A percentile compares a stretch with the other conserved stretches of the same genome.
These are phyloP conservation scores for Calliphora vomitoria DNA, from an alignment of 2,888 invertebrate genomes.

Conservation along the genomic window DNA sequence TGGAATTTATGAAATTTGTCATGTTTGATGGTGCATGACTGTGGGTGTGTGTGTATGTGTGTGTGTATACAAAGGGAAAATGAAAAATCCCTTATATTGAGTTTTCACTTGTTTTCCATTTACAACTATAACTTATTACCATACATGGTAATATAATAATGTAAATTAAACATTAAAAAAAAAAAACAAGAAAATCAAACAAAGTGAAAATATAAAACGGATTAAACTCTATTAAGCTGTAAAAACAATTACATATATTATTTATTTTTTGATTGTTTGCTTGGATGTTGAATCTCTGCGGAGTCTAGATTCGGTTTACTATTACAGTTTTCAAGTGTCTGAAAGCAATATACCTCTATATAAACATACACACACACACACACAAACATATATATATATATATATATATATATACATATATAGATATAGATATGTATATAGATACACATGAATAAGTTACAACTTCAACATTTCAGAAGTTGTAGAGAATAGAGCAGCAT, in stretches of 20 bases:
- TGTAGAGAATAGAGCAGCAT: background rate
- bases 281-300: too few species aligned
- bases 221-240: too few species aligned
- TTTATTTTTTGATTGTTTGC: too few species aligned
- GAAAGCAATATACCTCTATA: background rate
- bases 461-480: background rate
- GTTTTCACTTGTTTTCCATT: conserved; percentile 26
- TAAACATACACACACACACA: background rate
- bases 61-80: conserved; percentile 21
- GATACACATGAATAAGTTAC: background rate
- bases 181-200: too few species aligned
- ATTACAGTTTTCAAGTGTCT: too few species aligned
- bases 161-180: too few species aligned
- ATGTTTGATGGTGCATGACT: background rate
- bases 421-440: background rate
- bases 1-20: background rate
- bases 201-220: too few species aligned
- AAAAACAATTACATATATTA: too few species aligned
- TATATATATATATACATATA: too few species aligned
- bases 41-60: conserved; percentile 25
- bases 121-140: too few species aligned
- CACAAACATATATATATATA: background rate
- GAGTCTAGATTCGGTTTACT: too few species aligned
- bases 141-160: too few species aligned
- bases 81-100: conserved; percentile 43